These are phyloP conservation scores for Drosophila nebulosa DNA, from an alignment of 1,140 invertebrate species.

Conservation along the genomic window DNA sequence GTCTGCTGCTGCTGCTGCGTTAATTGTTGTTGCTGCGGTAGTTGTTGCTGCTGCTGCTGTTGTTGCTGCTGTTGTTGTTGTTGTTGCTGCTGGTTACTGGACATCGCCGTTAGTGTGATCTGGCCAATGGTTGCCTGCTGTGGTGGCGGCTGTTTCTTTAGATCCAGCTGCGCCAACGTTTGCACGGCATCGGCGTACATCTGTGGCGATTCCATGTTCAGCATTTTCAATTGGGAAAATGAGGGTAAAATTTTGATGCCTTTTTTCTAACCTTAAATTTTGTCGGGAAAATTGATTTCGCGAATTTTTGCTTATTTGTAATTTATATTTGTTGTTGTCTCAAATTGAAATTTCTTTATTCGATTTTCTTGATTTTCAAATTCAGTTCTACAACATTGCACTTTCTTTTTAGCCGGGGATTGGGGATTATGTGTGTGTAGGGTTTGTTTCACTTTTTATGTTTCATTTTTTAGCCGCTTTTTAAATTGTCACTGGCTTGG, in stretches of 20 bases:
- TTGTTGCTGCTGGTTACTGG: constrained; percentile 81
- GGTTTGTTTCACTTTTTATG: constrained; percentile 1
- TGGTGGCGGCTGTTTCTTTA: constrained; percentile 79
- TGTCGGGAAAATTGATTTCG: constrained; percentile 5
- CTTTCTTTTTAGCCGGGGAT: constrained; percentile 25
- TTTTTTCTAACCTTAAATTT: constrained; percentile 43
- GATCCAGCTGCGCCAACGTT: constrained; percentile 74
- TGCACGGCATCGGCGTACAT: constrained; percentile 84
- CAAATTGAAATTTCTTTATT: neutral
- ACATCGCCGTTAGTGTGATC: constrained; percentile 82
- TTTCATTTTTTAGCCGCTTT: constrained; percentile 29
- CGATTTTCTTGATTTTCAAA: neutral
- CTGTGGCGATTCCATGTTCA: constrained; percentile 87
- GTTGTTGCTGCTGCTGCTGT: constrained; percentile 73
- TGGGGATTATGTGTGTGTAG: constrained; percentile 11
- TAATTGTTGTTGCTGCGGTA: constrained; percentile 63
- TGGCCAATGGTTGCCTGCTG: constrained; percentile 82
- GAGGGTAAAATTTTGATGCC: constrained; percentile 79
- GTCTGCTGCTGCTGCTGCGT: constrained; percentile 70
- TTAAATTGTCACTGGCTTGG: constrained; percentile 50
- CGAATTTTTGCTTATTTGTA: neutral
- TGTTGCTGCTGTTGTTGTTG: constrained; percentile 65
- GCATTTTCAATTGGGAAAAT: constrained; percentile 75
- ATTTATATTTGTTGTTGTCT: too few relatives aligned
- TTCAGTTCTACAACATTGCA: constrained; percentile 23